Evolutionary conservation across 1,140 invertebrate genomes (phyloP).

Genomic region (Plutomurus gul): DNA sequence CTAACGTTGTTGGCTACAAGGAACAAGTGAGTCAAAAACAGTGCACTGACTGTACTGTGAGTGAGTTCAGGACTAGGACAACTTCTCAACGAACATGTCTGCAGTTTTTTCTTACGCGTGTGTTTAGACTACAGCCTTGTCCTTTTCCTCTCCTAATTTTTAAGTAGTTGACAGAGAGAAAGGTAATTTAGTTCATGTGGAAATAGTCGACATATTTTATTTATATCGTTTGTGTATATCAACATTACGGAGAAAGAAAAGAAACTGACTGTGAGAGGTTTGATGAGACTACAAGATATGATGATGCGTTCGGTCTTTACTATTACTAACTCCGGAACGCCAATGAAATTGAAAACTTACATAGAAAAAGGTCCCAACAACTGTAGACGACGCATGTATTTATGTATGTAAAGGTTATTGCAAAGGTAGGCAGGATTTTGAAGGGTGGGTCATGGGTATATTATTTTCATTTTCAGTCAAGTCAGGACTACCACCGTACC

Average conservation of each 20-base stretch:
- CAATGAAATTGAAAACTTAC: conserved; percentile 19
- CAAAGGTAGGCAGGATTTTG: conserved; percentile 34
- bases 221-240: background rate
- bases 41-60: no score
- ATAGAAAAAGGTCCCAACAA: conserved; percentile 9
- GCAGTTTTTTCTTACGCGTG: background rate
- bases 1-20: no score
- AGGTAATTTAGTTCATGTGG: conserved; percentile 5
- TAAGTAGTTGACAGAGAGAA: conserved; percentile 5
- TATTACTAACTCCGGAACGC: background rate
- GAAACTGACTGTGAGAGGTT: background rate
- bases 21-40: no score
- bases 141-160: background rate
- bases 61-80: conserved; percentile 14
- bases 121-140: background rate
- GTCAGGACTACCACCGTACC: background rate
- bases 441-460: conserved; percentile 45
- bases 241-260: background rate
- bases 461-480: conserved; percentile 32
- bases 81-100: conserved; percentile 2
- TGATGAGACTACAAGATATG: conserved; percentile 10
- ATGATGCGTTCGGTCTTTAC: background rate
- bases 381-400: background rate
- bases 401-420: background rate
- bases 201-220: background rate